Evolutionary conservation across 1,140 invertebrate genomes (phyloP), one percentile per base, ranked within the genome.

Genomic region (Macrobrachium rosenbergii): DNA sequence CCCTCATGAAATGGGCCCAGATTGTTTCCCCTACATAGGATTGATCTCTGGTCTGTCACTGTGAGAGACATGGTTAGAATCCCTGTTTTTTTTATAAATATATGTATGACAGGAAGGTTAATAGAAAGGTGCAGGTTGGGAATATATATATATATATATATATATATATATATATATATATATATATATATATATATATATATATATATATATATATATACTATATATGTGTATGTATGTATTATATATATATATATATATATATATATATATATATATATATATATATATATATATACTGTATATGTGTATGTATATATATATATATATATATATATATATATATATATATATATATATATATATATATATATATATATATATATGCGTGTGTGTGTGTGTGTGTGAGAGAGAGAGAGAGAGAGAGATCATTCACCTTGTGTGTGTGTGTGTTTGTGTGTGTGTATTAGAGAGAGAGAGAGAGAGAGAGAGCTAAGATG

Each of bases 261-360:
- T 69, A 23, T 21, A 23, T 69, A 23, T 21, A 23, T 69, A 23
- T 69, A 23, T 69, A 14, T 69, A 23, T 69, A 23, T 69, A 23
- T 19, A 69, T 69, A 23, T 21, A 69, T 69, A 23, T 69, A 69
- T 21, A 23, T 69, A 17, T 21, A 23, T 69, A 21, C 1, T 21
- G 21, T 69, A 69, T 69, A 69, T 69, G 21, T 21, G 21, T 21
- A 69, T 69, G 21, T 69, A 69, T 69, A 69, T 69, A 69, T 69
- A 69, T 69, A 69, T 69, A 21, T 69, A 69, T 69, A 69, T 69
- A 69, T 69, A 69, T 69, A 69, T 69, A 69, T 69, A 69, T 69
- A 69, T 21, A 69, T 69, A 67, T 67, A 67, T 21, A 69, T 23
- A 69, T 69, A 69, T 69, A 69, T 23, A 21, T 69, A 21, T 21